Base-by-base conservation (phyloP, 30 jellyfish, hydroid and myxozoan genomes). In the Hydractinia echinata region DNA sequence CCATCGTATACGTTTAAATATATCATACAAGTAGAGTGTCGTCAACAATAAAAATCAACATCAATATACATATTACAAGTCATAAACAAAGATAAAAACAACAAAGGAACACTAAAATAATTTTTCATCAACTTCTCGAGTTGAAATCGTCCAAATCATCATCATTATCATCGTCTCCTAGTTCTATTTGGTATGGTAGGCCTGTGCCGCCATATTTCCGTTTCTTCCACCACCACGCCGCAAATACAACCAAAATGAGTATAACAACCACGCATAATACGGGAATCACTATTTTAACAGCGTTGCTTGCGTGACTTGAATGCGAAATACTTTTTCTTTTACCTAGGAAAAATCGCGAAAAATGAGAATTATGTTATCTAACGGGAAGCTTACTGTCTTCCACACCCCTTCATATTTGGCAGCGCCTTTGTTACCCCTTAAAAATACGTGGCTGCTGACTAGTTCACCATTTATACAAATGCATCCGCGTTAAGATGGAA, bases 161-260 rank as follows among this genome's bases (percentile, higher is more conserved):
- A 8, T 80, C 84, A 71, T 71, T 58, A 61, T 80, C 87, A 61
- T 80, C 87, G 20, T 60, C 84, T 15, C 69, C 72, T 7, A 80
- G 79, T 62, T 80, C 87, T n/a, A 80, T 80, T 21, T 80, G 87
- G 49, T 80, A 80, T 52, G 87, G 87, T 39, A 80, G 84, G 20
- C 87, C 87, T 7, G 66, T 81, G 4, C 53, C 81, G 10, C 44
- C 20, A 5, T 50, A 52, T 19, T 14, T 13, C 67, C 79, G 66
- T 20, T 66, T 80, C 53, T 44, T 16, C 84, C 87, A 48, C 67
- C 84, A 54, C 13, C 64, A 66, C 0, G 54, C 53, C 10, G 21
- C 76, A 21, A 19, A 83, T 48, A 52, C 81, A 8, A 80, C 61
- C 44, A 80, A 21, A n/a, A 62, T 44, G 10, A 77, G 14, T 11